Conservation (phyloP, 2,888 invertebrate species). For the Lepidocyrtinus sp. region DNA sequence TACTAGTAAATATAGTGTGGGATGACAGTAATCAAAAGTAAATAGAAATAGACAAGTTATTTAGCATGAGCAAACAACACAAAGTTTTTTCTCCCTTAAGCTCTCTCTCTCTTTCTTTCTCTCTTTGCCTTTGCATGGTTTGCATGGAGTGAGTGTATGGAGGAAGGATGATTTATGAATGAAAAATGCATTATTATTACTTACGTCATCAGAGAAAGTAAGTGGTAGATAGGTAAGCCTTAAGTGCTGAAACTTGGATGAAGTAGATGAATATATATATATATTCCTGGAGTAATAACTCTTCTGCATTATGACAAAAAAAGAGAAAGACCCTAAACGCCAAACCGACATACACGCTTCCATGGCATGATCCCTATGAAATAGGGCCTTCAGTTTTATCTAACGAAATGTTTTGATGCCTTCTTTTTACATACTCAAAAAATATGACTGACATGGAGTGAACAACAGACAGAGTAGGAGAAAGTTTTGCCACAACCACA, state of each 20-base stretch:
- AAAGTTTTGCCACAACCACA: too few species aligned
- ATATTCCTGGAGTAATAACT: neutral
- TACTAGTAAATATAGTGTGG: too few species aligned
- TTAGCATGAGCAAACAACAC: slow-evolving; percentile 1
- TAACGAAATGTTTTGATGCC: neutral
- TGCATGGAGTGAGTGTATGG: too few species aligned
- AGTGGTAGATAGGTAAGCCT: too few species aligned
- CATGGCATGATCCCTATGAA: slow-evolving; percentile 11
- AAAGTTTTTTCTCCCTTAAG: slow-evolving; percentile 6
- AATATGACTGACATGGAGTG: slow-evolving; percentile 6
- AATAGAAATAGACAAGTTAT: slow-evolving; percentile 9
- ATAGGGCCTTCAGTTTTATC: neutral
- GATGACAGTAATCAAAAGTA: slow-evolving; percentile 13
- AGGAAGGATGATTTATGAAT: slow-evolving; percentile 7
- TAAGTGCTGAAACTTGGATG: neutral
- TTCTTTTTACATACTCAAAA: neutral
- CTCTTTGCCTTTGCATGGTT: too few species aligned
- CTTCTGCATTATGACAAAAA: slow-evolving; percentile 19
- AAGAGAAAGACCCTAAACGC: too few species aligned
- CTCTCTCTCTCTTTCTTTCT: too few species aligned
- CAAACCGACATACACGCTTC: slow-evolving; percentile 6
- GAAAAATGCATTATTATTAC: slow-evolving; percentile 10
- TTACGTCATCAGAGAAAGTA: neutral
- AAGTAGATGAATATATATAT: neutral
- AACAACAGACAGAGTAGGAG: too few species aligned